These are phyloP conservation scores for Phthorimaea operculella DNA, from an alignment of 1,140 invertebrate genomes.

Conservation along the genomic window DNA sequence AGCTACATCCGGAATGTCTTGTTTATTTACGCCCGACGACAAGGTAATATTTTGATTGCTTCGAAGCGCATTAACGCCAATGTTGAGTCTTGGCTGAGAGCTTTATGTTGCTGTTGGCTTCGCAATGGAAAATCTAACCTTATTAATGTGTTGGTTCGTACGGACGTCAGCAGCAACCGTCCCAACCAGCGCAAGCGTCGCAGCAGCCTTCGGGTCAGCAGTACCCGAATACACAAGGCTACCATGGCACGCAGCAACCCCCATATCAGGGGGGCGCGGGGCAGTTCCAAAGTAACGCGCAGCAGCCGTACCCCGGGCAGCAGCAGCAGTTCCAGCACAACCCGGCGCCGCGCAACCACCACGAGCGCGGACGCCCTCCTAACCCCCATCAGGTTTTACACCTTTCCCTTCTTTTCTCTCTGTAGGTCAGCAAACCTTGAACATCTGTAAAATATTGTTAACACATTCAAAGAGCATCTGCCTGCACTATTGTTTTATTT, in stretches of 20 bases:
- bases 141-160: slow-evolving; percentile 69
- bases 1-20: slow-evolving; percentile 57
- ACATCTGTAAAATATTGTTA: too few species aligned
- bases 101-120: slow-evolving; percentile 63
- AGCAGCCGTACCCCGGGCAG: slow-evolving; percentile 43
- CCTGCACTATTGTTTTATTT: too few species aligned
- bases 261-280: slow-evolving; percentile 53
- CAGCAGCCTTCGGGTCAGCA: slow-evolving; percentile 65
- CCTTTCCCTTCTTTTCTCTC: slow-evolving; percentile 13
- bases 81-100: slow-evolving; percentile 45
- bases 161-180: slow-evolving; percentile 68
- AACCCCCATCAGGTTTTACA: slow-evolving; percentile 56
- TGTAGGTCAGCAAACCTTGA: slow-evolving; percentile 2
- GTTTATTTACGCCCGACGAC: slow-evolving; percentile 34
- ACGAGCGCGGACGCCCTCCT: slow-evolving; percentile 57
- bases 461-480: neutral
- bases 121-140: slow-evolving; percentile 67
- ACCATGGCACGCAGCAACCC: slow-evolving; percentile 66
- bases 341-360: slow-evolving; percentile 53
- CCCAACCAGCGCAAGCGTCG: slow-evolving; percentile 70
- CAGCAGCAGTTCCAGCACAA: slow-evolving; percentile 59
- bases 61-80: slow-evolving; percentile 46
- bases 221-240: slow-evolving; percentile 64
- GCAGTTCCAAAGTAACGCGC: slow-evolving; percentile 63
- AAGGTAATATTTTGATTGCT: slow-evolving; percentile 61